Evolutionary conservation across 2,888 invertebrate genomes (phyloP), one percentile per base, ranked within the genome.

Genomic region (Cacoxenus indagator): DNA sequence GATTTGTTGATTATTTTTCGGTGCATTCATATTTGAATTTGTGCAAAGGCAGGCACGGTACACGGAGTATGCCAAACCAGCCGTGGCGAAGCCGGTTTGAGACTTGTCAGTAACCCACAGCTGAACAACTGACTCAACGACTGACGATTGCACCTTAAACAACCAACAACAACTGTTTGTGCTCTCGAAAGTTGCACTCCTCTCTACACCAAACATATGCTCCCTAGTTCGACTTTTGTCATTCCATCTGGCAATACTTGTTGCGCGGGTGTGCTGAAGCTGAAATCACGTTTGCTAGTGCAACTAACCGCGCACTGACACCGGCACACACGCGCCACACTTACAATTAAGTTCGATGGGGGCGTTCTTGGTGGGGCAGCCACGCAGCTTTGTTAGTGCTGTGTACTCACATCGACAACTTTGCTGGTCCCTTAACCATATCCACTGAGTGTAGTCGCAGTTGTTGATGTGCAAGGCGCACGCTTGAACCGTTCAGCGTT

Each of bases 401-500:
- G 46, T 31, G 31, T 59, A 43, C 54, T 65, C 19, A 24, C 57
- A 46, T 24, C 26, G 27, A 37, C 31, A 31, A 68, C 24, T 54
- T 66, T 67, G 4, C 64, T 66, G 37, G 71, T 51, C 67, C 73
- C 62, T 72, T 68, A 24, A 11, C 61, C 62, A 64, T 29, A 65
- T 45, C 61, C 65, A n/a, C 22, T 24, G 45, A 22, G 64, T 37
- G 17, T 26, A 8, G 26, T 43, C 46, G 37, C 19, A 22, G 37
- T 31, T 62, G 54, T 65, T 70, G 65, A 62, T 77, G 72, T 71
- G 67, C 72, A 72, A 67, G 73, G 75, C 74, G 77, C 76, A 82
- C 83, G 82, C 81, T 84, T 84, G 84, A 83, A 83, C 77, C 78
- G 73, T 51, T 71, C 76, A 70, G 65, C 76, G 74, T 78, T 81